Base-by-base conservation (phyloP, 2,797 vertebrate genomes). In the Eupleurogrammus muticus region DNA sequence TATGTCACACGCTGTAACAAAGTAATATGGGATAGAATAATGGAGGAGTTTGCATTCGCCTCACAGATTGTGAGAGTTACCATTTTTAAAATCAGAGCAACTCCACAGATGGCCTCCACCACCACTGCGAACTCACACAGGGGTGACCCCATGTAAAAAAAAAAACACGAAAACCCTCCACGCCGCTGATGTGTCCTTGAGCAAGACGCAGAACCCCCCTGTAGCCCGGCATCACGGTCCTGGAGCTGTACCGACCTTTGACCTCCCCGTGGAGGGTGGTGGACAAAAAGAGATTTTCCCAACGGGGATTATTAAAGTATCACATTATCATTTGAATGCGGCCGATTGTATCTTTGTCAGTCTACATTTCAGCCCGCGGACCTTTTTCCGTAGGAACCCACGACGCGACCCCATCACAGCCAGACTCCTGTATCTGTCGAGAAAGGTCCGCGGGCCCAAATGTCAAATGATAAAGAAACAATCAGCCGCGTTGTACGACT, bases 261-360 rank as follows among this genome's bases (percentile, higher is more conserved):
- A 82, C 88, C 87, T 81, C 80, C 66, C 78, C 34, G 63, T 57
- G 80, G 71, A 82, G 78, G 75, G 60, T 49, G 61, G 63, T 34
- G 28, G 59, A 76, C 83, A 82, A 80, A 86, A 77, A 85, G 66
- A 66, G 80, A 79, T 81, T 81, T 73, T 82, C 73, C 82, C 84
- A 49, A 54, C 54, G 72, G 81, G 84, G 86, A 87, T 89, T 87
- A 87, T 84, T 89, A 87, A 86, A 79, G 85, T 87, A 86, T 87
- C 81, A 65, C 77, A 89, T 90, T 89, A 89, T 87, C 87, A 89
- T 89, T 52, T 89, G 81, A 89, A 91, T 87, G 81, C 73, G 54
- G 83, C 65, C 62, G 80, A 87, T 85, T 83, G 82, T 79, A 87
- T 87, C 88, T 79, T 46, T 42, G 76, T 81, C 75, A 67, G 70